Percentiles rank a stretch among this genome's conserved stretches.
Conservation (phyloP, 2,113 vertebrate genomes). For the Rattus rattus region DNA sequence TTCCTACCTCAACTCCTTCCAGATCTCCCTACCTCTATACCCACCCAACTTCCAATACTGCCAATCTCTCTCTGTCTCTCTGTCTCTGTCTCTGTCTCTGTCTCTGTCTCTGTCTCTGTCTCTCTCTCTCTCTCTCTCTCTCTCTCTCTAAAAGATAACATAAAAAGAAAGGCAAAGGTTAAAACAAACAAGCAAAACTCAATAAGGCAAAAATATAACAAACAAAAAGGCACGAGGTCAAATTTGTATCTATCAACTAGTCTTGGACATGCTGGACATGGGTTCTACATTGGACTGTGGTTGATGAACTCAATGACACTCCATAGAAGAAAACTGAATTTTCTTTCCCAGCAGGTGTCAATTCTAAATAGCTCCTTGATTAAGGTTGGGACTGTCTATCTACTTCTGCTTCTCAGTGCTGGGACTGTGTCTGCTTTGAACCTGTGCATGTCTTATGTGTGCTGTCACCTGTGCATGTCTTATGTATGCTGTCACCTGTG, state of each 20-base stretch:
- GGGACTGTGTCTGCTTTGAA: not conserved
- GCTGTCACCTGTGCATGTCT: not conserved
- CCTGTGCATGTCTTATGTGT: not conserved
- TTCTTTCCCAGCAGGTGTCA: not conserved
- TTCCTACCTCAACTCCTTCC: not conserved
- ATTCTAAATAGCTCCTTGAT: not conserved
- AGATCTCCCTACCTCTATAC: not conserved
- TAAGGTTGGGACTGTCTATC: not conserved
- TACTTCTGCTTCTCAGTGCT: not conserved
- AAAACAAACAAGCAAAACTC: not conserved
- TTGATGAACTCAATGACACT: not conserved
- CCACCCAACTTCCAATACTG: not conserved
- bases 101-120: not conserved
- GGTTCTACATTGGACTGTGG: not conserved
- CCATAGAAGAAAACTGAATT: not conserved
- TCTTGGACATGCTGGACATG: not conserved
- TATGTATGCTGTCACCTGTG: too few species aligned
- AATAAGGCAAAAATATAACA: not conserved
- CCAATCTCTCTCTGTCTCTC: not conserved
- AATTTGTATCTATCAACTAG: not conserved
- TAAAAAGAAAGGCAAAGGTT: not conserved
- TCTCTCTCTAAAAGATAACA: not conserved
- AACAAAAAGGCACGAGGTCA: not conserved
- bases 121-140: not conserved
- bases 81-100: not conserved